Conservation (phyloP, 92 coral and sea anemone genomes). For the Zoanthus solanderi region DNA sequence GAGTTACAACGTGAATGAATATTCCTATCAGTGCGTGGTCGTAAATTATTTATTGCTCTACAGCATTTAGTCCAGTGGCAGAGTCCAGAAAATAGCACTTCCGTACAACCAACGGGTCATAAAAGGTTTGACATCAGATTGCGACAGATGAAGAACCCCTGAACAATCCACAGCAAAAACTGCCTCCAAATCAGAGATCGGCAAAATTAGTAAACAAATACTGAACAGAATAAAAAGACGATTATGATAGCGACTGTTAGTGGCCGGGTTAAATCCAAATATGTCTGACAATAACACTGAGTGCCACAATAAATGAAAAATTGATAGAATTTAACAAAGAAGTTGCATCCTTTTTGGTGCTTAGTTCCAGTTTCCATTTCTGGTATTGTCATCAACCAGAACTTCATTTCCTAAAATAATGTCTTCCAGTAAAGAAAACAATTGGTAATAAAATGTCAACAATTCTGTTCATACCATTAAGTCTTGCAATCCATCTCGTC, state of each 20-base stretch:
- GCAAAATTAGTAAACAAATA: no score
- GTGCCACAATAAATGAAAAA: conserved; percentile 26
- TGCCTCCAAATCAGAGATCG: no score
- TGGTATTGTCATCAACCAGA: not conserved
- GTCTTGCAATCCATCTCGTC: not conserved
- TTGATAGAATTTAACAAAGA: conserved; percentile 27
- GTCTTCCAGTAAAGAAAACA: conserved; percentile 44
- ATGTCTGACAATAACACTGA: conserved; percentile 43
- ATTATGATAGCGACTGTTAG: not conserved
- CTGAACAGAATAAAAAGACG: no score
- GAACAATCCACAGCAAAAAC: no score
- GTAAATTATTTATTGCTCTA: no score
- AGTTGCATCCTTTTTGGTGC: conserved; percentile 30
- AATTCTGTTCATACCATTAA: conserved; percentile 35
- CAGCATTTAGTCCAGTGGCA: no score
- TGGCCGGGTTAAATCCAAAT: conserved; percentile 44
- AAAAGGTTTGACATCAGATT: no score
- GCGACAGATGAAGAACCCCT: no score
- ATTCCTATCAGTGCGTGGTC: no score
- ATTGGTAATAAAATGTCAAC: conserved; percentile 48
- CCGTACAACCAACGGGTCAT: no score
- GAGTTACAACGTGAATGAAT: no score
- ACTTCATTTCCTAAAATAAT: conserved; percentile 41
- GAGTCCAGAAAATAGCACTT: no score
- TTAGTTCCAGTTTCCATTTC: conserved; percentile 32